Evolutionary conservation across 2,113 vertebrate species (phyloP).

Genomic region (Thomomys bottae): DNA sequence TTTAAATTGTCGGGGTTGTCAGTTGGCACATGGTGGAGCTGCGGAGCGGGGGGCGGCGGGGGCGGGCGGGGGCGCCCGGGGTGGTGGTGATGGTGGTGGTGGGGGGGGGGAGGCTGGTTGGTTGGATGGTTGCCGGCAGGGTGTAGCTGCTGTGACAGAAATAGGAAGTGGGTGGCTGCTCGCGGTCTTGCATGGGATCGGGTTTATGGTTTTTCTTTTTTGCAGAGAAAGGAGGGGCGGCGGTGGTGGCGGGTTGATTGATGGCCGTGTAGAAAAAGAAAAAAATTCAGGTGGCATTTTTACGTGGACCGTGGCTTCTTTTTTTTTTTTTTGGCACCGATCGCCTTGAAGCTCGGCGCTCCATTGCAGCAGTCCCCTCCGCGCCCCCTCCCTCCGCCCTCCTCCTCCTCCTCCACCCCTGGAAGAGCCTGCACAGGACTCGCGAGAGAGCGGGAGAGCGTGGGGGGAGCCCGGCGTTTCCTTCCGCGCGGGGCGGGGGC

Average conservation of each 20-base stretch:
- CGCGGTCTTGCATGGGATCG: conserved; percentile 71
- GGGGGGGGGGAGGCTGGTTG: conserved; percentile 37
- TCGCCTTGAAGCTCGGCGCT: too few species aligned
- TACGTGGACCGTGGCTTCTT: conserved; percentile 70
- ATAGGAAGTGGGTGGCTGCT: conserved; percentile 82
- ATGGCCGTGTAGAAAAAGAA: conserved; percentile 59
- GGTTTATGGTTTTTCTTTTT: conserved; percentile 75
- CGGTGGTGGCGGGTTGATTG: conserved; percentile 39
- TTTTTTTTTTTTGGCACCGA: too few species aligned
- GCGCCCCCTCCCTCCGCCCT: conserved; percentile 42
- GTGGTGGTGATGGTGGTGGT: too few species aligned
- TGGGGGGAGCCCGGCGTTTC: conserved; percentile 70
- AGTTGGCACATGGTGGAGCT: conserved; percentile 63
- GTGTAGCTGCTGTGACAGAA: conserved; percentile 80
- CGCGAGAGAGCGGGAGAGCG: conserved; percentile 75
- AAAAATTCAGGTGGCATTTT: conserved; percentile 73
- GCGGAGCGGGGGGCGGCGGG: conserved; percentile 47
- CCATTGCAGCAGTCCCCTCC: conserved; percentile 70
- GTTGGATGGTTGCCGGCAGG: conserved; percentile 72
- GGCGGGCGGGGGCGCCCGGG: conserved; percentile 67
- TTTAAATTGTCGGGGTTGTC: conserved; percentile 53
- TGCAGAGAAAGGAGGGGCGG: conserved; percentile 53
- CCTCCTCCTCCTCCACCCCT: conserved; percentile 38
- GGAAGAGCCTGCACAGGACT: conserved; percentile 73
- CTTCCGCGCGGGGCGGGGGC: conserved; percentile 64